Evolutionary conservation across 2,113 vertebrate genomes (phyloP), one percentile per base, ranked within the genome.

Genomic region (Rhinopomastus cyanomelas): DNA sequence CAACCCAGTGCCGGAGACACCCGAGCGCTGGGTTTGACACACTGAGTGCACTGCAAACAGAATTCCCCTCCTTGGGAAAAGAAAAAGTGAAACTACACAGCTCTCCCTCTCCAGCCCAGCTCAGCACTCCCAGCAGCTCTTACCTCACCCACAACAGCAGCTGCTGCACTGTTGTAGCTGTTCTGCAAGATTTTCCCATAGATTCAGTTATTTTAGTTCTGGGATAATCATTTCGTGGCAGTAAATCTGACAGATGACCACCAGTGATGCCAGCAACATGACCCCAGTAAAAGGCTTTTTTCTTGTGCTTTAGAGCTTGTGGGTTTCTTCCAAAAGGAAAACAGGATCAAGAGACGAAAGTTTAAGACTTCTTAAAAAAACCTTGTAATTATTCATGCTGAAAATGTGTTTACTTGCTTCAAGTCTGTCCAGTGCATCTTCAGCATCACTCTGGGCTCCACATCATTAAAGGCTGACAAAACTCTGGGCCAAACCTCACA

Each of bases 51-150:
- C 11, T 42, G 39, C 39, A 42, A 15, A 42, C 39, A 42, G 39
- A 42, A 42, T 92, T 93, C 88, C 42, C 19, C 48, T 88, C 22
- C 73, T 75, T 10, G 26, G 60, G 83, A 74, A 93, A 85, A 90
- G 32, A 32, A 88, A 96, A 94, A 97, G 88, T 56, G 85, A 96
- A 96, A 96, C 81, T 68, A 84, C 93, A 89, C 67, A 34, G 56
- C 60, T 77, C 77, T 81, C 71, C 71, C 30, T n/a, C 30, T 49
- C 56, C 6, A 82, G 81, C 66, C 89, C 90, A 65, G 27, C 93
- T 92, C 92, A 94, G 92, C 94, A 79, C 52, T 11, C 16, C 19
- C 9, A 25, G 44, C 30, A 10, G 61, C 53, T 67, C 74, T 66
- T 57, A 27, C 85, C 71, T 32, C 27, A 77, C 39, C 77, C 16